Evolutionary conservation across 2,888 invertebrate species (phyloP).

Genomic region (Drosophila stalkeri): DNA sequence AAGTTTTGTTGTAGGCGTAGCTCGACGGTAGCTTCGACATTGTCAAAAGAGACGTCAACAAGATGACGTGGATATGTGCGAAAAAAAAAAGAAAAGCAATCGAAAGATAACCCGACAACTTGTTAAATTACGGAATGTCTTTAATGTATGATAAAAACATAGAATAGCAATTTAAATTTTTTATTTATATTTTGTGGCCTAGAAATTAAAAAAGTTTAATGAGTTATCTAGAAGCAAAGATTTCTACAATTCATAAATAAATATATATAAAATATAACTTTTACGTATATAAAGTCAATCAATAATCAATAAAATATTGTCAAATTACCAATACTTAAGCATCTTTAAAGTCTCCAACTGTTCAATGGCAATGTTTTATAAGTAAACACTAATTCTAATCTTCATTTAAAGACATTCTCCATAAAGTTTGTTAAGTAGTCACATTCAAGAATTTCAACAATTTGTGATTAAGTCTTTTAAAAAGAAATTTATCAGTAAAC

Average conservation of each 20-base stretch:
- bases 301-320: background rate
- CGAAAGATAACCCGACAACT: background rate
- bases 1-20: conserved; percentile 66
- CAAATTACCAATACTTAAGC: background rate
- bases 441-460: conserved; percentile 8
- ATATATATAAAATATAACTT: too few relatives aligned
- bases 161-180: too few relatives aligned
- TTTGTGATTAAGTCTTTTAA: background rate
- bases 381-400: background rate
- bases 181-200: too few relatives aligned
- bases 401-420: background rate
- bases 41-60: conserved; percentile 55
- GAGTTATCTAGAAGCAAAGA: too few relatives aligned
- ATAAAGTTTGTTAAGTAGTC: background rate
- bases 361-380: background rate
- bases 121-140: background rate
- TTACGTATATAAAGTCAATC: background rate
- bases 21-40: conserved; percentile 44
- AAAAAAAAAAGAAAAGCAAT: conserved; percentile 10
- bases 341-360: background rate
- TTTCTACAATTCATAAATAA: too few relatives aligned
- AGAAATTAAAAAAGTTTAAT: too few relatives aligned
- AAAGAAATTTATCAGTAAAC: conserved; percentile 10
- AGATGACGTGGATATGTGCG: conserved; percentile 49
- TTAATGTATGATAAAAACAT: background rate